Evolutionary conservation across 2,888 invertebrate species (phyloP), one percentile per base, ranked within the genome.

Genomic region (Zygaena filipendulae): DNA sequence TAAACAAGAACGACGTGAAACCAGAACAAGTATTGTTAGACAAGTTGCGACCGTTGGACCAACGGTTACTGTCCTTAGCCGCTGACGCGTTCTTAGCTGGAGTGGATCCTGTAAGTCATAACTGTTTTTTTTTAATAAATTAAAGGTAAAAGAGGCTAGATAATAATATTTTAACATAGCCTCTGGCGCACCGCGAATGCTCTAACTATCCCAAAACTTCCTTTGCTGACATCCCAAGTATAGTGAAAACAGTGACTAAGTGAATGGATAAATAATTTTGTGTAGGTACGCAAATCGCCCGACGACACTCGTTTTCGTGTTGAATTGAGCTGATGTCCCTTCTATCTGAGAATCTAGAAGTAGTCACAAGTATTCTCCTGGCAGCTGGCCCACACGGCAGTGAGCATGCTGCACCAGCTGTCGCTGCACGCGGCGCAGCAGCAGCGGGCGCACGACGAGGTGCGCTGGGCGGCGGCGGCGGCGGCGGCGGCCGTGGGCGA

Each of bases 351-450:
- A n/a, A n/a, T n/a, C n/a, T n/a, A n/a, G n/a, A n/a, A n/a, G n/a
- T n/a, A n/a, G n/a, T n/a, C n/a, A n/a, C n/a, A n/a, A n/a, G n/a
- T n/a, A n/a, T n/a, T n/a, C n/a, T n/a, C n/a, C n/a, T n/a, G 35
- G 2, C 57, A 77, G 77, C 57, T 77, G 0, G 69, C 67, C 14
- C 77, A 77, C 42, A 63, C 77, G 31, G 72, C 75, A 0, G 38
- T 77, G 1, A 61, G 58, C 40, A 63, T 69, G 60, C 59, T 75
- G 45, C 63, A 72, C 58, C 67, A 75, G 10, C 52, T 77, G 0
- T 71, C 77, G 0, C 57, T 77, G 1, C 64, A 75, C 54, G 70
- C 77, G 1, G 77, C 75, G 1, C 59, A 58, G 0, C 77, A 79
- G 21, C 77, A 79, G 25, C 54, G 69, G 0, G 77, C 69, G 0